Base-by-base conservation (phyloP, 2,888 invertebrate genomes). In the Blastobasis adustella region DNA sequence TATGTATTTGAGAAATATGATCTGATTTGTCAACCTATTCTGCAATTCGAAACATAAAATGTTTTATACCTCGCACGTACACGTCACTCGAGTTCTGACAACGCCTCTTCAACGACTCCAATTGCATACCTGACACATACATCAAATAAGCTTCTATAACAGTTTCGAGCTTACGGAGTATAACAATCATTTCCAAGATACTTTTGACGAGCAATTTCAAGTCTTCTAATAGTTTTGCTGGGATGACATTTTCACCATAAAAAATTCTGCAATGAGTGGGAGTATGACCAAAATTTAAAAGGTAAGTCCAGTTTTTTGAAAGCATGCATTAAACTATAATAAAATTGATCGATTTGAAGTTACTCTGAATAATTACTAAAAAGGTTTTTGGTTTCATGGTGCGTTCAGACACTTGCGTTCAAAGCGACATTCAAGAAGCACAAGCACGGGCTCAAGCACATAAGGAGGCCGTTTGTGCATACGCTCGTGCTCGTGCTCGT, bases 181-280 rank as follows among this genome's bases (percentile, higher is more conserved):
- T 45, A 48, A 53, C 53, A 50, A 53, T 47, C n/a, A 46, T 23
- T 50, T 47, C 41, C 47, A 53, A 47, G 39, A 50, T 39, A 38
- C 45, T 52, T 43, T 51, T 51, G 36, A 44, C 47, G 6, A 51
- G 45, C 37, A 52, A 49, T 45, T 10, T 49, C 45, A 52, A 49
- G 46, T 49, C 49, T 46, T 52, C 49, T 23, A 52, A 43, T 38
- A 52, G 46, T 39, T 52, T 53, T 10, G 47, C 45, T 46, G 53
- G 49, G 23, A 49, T 49, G 10, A 49, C 45, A 52, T 52, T 49
- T 49, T 49, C 46, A 49, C 52, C 49, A 49, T 52, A 46, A 52
- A 52, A 52, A 23, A 23, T n/a, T n/a, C n/a, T n/a, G n/a, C n/a
- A n/a, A n/a, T n/a, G n/a, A n/a, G n/a, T n/a, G n/a, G 23, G 23